phyloP scores from a whole-genome alignment of 2,797 vertebrate species.

The Sylvia borin region DNA sequence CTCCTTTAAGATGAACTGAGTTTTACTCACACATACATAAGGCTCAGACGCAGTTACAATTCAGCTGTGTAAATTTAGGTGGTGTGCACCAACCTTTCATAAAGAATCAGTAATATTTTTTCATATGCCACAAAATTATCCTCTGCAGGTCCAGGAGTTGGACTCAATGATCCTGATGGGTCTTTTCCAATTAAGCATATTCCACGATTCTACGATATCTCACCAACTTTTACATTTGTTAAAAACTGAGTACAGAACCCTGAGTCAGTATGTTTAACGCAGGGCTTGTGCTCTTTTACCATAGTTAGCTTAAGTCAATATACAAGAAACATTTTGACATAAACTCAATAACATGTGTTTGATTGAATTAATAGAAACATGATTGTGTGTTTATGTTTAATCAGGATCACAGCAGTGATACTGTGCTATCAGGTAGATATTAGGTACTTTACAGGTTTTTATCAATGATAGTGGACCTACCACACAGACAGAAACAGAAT shows the following conservation, averaged over 20 bases:
- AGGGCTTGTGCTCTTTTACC: not conserved
- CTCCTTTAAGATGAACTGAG: not conserved
- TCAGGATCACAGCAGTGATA: not conserved
- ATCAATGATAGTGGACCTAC: not conserved
- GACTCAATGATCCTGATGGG: not conserved
- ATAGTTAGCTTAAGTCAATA: not conserved
- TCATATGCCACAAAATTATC: not conserved
- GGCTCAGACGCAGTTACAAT: not conserved
- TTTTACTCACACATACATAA: not conserved
- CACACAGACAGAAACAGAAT: not conserved
- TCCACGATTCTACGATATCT: not conserved
- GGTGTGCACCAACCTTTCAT: not conserved
- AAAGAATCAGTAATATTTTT: not conserved
- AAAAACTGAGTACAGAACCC: not conserved
- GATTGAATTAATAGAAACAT: not conserved
- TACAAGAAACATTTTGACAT: not conserved
- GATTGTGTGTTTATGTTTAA: not conserved
- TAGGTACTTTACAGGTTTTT: not conserved
- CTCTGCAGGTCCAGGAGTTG: accelerated
- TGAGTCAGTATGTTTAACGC: not conserved
- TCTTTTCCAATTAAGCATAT: not conserved
- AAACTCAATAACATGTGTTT: not conserved
- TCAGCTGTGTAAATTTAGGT: not conserved
- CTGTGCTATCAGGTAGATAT: not conserved
- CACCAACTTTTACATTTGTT: not conserved